phyloP scores from a whole-genome alignment of 2,888 invertebrate species.

The Neria commutata region DNA sequence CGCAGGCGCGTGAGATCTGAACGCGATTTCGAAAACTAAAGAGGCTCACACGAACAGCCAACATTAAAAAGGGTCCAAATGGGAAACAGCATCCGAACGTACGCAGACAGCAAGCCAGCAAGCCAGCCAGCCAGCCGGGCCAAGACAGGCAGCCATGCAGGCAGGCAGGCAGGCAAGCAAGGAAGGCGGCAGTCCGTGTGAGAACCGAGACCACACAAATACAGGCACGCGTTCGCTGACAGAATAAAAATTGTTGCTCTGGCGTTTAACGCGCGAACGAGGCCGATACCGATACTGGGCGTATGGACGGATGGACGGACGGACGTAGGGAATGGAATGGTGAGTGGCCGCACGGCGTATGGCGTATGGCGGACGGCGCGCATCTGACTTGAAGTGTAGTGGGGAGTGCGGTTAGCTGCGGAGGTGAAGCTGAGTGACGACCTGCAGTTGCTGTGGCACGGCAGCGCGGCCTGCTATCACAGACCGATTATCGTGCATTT shows the following conservation, averaged over 20 bases:
- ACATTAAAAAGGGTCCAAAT: too few species aligned
- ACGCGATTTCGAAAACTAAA: conserved; percentile 42
- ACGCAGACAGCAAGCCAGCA: conserved; percentile 40
- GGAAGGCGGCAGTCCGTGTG: too few species aligned
- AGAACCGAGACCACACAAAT: conserved; percentile 61
- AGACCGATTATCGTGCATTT: neutral
- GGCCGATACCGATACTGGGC: too few species aligned
- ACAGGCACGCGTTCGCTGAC: conserved; percentile 62
- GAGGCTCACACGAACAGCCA: too few species aligned
- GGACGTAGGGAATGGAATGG: neutral
- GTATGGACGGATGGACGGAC: neutral
- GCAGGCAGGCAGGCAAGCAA: too few species aligned
- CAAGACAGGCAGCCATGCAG: neutral
- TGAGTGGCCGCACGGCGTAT: neutral
- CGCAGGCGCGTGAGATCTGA: conserved; percentile 52
- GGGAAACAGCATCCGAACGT: neutral
- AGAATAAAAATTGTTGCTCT: conserved; percentile 62
- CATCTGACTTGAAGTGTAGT: too few species aligned
- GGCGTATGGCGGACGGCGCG: too few species aligned
- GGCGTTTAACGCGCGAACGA: conserved; percentile 63
- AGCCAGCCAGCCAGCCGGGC: conserved; percentile 25
- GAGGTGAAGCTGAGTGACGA: conserved; percentile 3
- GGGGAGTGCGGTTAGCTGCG: conserved; percentile 3
- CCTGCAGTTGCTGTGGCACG: conserved; percentile 10
- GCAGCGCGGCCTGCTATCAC: conserved; percentile 28